Evolutionary conservation across 2,888 invertebrate species (phyloP).

Genomic region (Microchrysa polita): DNA sequence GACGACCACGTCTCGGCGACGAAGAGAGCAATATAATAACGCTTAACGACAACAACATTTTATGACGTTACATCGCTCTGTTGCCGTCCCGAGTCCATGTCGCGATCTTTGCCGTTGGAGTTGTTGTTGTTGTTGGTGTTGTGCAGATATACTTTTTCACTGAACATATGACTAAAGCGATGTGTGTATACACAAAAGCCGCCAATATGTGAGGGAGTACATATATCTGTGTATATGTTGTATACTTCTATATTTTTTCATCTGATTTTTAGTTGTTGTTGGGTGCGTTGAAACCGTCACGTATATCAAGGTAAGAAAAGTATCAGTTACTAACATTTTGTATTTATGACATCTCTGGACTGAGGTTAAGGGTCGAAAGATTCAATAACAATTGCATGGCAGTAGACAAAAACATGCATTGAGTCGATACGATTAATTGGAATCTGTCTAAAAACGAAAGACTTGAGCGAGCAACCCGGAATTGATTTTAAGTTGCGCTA

Average conservation of each 20-base stretch:
- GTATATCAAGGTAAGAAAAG: slow-evolving; percentile 23
- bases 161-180: slow-evolving; percentile 19
- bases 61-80: slow-evolving; percentile 39
- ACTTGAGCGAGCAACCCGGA: slow-evolving; percentile 27
- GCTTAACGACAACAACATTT: slow-evolving; percentile 43
- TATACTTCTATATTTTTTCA: neutral
- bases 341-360: slow-evolving; percentile 26
- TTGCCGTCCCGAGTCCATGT: neutral
- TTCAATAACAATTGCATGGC: neutral
- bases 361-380: slow-evolving; percentile 28
- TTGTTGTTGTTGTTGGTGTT: too few species aligned
- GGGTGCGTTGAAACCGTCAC: neutral
- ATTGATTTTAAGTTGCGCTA: neutral
- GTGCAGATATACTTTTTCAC: neutral
- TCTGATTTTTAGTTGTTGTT: slow-evolving; percentile 13
- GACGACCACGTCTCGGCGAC: too few species aligned
- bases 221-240: slow-evolving; percentile 26
- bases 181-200: slow-evolving; percentile 6
- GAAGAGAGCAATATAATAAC: slow-evolving; percentile 25
- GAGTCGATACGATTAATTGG: neutral
- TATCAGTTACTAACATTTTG: slow-evolving; percentile 3
- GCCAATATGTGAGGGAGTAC: slow-evolving; percentile 29
- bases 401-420: neutral
- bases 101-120: too few species aligned
- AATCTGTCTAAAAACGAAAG: slow-evolving; percentile 13